phyloP scores from a whole-genome alignment of 2,888 invertebrate species.

The Cabera pusaria region DNA sequence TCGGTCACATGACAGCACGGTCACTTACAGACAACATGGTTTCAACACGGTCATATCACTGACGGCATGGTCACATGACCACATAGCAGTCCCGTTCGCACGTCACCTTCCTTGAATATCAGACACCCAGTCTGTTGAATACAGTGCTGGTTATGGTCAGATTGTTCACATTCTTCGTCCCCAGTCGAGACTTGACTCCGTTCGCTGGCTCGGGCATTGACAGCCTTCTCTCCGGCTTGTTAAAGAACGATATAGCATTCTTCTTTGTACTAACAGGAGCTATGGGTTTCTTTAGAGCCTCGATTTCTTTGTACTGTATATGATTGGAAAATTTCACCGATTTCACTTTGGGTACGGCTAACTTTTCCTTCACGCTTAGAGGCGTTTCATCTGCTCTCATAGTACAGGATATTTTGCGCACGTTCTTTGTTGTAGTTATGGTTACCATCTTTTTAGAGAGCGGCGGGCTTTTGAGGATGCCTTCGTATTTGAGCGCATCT shows the following conservation, averaged over 20 bases:
- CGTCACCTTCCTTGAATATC: conserved; percentile 32
- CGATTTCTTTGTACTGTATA: conserved; percentile 75
- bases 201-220: conserved; percentile 59
- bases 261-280: conserved; percentile 24
- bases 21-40: too few species aligned
- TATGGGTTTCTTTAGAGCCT: conserved; percentile 34
- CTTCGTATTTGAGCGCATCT: conserved; percentile 74
- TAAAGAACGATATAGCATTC: conserved; percentile 56
- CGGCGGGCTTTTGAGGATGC: conserved; percentile 61
- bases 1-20: too few species aligned
- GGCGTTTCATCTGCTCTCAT: conserved; percentile 77
- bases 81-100: conserved; percentile 20
- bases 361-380: conserved; percentile 66
- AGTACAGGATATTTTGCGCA: conserved; percentile 63
- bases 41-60: too few species aligned
- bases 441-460: conserved; percentile 55
- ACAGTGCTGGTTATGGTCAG: conserved; percentile 65
- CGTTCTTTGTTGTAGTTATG: conserved; percentile 56
- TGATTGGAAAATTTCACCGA: conserved; percentile 74
- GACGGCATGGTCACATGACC: too few species aligned
- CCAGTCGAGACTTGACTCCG: conserved; percentile 62
- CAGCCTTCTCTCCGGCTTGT: conserved; percentile 70
- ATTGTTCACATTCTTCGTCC: conserved; percentile 55
- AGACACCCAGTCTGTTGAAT: conserved; percentile 67
- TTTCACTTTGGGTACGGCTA: conserved; percentile 61